Conservation (phyloP, 2,113 vertebrate genomes). For the Oryzias celebensis region DNA sequence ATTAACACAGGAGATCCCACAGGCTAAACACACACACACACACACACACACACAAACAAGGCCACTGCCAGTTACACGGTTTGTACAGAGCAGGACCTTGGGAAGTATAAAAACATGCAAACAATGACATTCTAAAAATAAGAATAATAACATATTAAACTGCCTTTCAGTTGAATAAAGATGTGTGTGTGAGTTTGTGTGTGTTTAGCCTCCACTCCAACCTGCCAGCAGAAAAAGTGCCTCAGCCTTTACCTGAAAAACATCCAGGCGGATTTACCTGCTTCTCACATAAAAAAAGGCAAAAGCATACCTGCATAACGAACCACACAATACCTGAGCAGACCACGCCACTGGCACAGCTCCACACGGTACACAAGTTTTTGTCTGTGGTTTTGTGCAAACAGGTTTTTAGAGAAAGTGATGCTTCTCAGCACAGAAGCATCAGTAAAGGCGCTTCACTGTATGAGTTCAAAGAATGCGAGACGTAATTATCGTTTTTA, state of each 20-base stretch:
- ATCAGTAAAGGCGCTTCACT: slow-evolving; percentile 16
- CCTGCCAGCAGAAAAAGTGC: background rate
- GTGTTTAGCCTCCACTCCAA: slow-evolving; percentile 8
- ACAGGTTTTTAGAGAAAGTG: slow-evolving; percentile 31
- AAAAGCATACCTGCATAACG: slow-evolving; percentile 34
- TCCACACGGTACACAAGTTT: slow-evolving; percentile 2
- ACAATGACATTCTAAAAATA: slow-evolving; percentile 35
- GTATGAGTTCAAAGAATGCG: slow-evolving; percentile 1
- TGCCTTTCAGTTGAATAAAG: too few species aligned
- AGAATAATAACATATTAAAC: too few species aligned
- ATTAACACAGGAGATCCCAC: slow-evolving; percentile 24
- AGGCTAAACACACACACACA: slow-evolving; percentile 15
- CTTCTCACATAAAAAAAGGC: slow-evolving; percentile 8
- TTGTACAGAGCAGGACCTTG: slow-evolving; percentile 32
- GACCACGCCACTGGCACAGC: slow-evolving; percentile 9
- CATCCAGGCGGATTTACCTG: slow-evolving; percentile 6
- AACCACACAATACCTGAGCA: slow-evolving; percentile 14
- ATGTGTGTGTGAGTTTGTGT: slow-evolving; percentile 4
- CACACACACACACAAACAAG: slow-evolving; percentile 27
- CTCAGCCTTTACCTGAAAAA: background rate
- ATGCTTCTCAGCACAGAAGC: slow-evolving; percentile 32
- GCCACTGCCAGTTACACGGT: slow-evolving; percentile 13
- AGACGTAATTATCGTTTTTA: too few species aligned
- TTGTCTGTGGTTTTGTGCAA: slow-evolving; percentile 9
- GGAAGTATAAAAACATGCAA: slow-evolving; percentile 36